Percentiles rank a stretch among this genome's conserved stretches.
phyloP scores from a whole-genome alignment of 2,888 invertebrate species.

The Campaea margaritaria region DNA sequence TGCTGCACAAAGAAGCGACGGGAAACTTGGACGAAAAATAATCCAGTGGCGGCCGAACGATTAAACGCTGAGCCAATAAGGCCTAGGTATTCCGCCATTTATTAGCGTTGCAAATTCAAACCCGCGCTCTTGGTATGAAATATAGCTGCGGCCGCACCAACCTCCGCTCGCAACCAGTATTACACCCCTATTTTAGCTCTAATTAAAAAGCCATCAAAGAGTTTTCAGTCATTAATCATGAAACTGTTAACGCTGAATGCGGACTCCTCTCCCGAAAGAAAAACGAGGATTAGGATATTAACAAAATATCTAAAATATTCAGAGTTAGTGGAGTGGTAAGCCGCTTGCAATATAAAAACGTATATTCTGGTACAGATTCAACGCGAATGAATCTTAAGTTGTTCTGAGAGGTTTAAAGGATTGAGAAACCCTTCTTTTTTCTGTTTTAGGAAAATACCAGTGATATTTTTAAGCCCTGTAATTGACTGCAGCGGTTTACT shows the following conservation, averaged over 20 bases:
- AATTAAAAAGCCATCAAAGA: slow-evolving; percentile 86
- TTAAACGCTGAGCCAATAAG: slow-evolving; percentile 81
- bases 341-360: slow-evolving; percentile 66
- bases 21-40: slow-evolving; percentile 68
- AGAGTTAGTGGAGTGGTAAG: slow-evolving; percentile 78
- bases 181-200: slow-evolving; percentile 85
- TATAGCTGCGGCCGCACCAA: slow-evolving; percentile 78
- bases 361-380: slow-evolving; percentile 66
- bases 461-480: slow-evolving; percentile 78
- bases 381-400: slow-evolving; percentile 77
- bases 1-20: slow-evolving; percentile 62
- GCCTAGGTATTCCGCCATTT: slow-evolving; percentile 83
- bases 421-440: slow-evolving; percentile 70
- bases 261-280: slow-evolving; percentile 75
- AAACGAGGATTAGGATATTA: slow-evolving; percentile 81
- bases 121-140: slow-evolving; percentile 76
- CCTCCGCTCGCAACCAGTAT: slow-evolving; percentile 70
- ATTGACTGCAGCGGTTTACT: slow-evolving; percentile 74
- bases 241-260: slow-evolving; percentile 84
- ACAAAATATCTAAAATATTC: slow-evolving; percentile 81
- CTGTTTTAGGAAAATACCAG: slow-evolving; percentile 69
- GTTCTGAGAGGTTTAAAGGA: slow-evolving; percentile 73
- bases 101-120: slow-evolving; percentile 84
- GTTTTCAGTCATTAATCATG: slow-evolving; percentile 86
- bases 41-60: slow-evolving; percentile 71